These are phyloP conservation scores for Lophotis ruficrista DNA, from an alignment of 2,113 vertebrate genomes.

Conservation along the genomic window DNA sequence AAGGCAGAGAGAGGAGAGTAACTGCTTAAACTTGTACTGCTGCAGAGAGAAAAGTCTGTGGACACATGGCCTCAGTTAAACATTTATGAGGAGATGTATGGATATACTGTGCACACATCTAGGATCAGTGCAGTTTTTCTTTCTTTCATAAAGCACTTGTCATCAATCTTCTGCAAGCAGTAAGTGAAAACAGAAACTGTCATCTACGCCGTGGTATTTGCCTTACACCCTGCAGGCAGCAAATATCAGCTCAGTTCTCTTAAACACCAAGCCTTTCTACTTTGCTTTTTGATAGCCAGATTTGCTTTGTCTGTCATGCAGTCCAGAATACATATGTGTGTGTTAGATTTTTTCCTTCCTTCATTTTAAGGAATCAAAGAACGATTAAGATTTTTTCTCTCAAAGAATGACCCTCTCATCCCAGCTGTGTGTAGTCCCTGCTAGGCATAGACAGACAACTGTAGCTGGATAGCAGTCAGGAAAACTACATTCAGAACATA, in stretches of 20 bases:
- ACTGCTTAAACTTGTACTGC: background rate
- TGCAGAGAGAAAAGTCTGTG: background rate
- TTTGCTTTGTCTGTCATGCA: conserved; percentile 59
- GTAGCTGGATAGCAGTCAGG: background rate
- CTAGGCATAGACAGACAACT: background rate
- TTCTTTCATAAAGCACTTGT: conserved; percentile 46
- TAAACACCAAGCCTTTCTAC: conserved; percentile 35
- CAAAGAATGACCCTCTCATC: background rate
- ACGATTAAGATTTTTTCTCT: background rate
- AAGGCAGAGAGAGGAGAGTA: background rate
- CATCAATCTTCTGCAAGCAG: conserved; percentile 62
- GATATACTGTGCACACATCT: conserved; percentile 16
- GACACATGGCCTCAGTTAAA: conserved; percentile 7
- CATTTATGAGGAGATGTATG: conserved; percentile 28
- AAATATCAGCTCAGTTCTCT: conserved; percentile 41
- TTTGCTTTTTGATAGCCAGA: conserved; percentile 48
- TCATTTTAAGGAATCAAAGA: conserved; percentile 39
- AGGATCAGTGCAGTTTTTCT: conserved; percentile 37
- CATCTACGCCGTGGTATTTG: conserved; percentile 35
- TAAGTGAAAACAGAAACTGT: conserved; percentile 70
- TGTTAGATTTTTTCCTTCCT: conserved; percentile 9
- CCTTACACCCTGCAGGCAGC: conserved; percentile 20
- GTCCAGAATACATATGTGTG: conserved; percentile 25
- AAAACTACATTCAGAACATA: conserved; percentile 2
- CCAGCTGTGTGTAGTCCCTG: background rate